Conservation (phyloP, 2,113 vertebrate species). For the Siniperca knerii region DNA sequence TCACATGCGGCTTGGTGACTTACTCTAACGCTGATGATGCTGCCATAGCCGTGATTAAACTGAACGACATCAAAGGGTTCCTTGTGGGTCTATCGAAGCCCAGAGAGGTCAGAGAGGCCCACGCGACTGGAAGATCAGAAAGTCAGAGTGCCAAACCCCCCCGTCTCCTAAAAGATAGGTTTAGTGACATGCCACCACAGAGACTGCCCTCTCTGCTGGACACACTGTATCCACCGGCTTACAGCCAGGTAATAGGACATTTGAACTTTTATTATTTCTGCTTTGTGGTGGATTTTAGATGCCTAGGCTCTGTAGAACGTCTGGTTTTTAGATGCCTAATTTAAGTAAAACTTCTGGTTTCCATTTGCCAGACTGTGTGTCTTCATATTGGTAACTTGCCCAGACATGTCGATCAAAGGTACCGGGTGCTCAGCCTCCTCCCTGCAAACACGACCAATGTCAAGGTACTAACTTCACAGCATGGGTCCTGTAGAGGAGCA, state of each 20-base stretch:
- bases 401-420: fast-evolving
- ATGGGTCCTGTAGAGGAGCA: background rate
- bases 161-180: background rate
- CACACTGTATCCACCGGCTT: background rate
- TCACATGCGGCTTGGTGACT: background rate
- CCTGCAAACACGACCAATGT: background rate
- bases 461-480: slow-evolving; percentile 1
- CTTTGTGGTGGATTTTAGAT: background rate
- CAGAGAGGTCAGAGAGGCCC: background rate
- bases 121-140: background rate
- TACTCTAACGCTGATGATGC: background rate
- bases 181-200: background rate
- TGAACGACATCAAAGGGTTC: background rate
- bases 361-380: background rate
- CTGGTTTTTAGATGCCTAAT: background rate
- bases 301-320: background rate
- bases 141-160: too few species aligned
- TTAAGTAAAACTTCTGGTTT: background rate
- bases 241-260: background rate
- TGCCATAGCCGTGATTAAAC: background rate
- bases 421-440: background rate
- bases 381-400: background rate
- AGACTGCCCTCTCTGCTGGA: too few species aligned
- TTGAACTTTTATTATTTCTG: background rate
- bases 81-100: fast-evolving